Conservation (phyloP, 2,888 invertebrate species). For the Cataglyphis cursor region DNA sequence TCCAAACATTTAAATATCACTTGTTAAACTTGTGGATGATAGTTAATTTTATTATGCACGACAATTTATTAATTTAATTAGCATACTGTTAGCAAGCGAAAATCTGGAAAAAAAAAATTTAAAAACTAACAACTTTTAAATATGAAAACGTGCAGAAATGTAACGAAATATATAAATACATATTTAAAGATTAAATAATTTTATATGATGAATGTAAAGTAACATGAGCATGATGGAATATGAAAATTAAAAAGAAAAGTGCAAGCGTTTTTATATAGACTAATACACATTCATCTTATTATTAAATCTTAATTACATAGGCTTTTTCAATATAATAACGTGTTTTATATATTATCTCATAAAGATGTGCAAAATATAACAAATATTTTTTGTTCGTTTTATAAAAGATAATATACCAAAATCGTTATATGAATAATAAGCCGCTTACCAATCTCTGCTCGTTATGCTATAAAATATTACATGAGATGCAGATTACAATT, state of each 20-base stretch:
- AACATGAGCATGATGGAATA: not conserved
- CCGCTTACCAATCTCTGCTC: not conserved
- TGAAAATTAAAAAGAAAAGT: not conserved
- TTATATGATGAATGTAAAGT: not conserved
- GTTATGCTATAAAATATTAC: not conserved
- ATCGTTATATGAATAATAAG: not conserved
- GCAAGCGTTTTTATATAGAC: not conserved
- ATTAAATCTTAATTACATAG: not conserved
- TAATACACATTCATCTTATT: not conserved
- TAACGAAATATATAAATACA: not conserved
- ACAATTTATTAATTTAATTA: conserved; percentile 15
- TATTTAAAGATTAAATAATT: not conserved
- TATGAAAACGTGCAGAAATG: not conserved
- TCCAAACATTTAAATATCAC: not conserved
- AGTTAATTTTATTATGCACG: not conserved
- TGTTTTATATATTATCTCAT: not conserved
- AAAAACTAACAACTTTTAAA: not conserved
- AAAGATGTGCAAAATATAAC: not conserved
- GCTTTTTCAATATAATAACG: not conserved
- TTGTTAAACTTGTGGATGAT: not conserved
- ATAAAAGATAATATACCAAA: not conserved
- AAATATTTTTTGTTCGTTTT: not conserved
- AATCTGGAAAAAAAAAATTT: no score
- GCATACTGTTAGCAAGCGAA: not conserved
- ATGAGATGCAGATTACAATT: not conserved